Evolutionary conservation across 2,797 vertebrate genomes (phyloP).

Genomic region (Distichodus sexfasciatus): DNA sequence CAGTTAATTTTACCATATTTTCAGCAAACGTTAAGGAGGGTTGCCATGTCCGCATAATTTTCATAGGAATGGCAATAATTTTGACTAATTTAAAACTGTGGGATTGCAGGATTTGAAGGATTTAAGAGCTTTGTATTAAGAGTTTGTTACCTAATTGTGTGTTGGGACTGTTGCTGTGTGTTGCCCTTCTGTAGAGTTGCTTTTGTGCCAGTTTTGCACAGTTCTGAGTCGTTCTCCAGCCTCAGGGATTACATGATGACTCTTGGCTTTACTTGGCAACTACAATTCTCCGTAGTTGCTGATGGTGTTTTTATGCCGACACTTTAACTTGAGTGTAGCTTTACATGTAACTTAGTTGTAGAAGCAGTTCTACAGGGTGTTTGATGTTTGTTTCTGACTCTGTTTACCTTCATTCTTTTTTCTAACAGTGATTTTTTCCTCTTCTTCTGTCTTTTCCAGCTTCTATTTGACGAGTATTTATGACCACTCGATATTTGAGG

Average conservation of each 20-base stretch:
- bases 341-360: too few relatives aligned
- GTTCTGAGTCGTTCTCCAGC: not conserved
- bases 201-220: not conserved
- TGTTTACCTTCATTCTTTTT: not conserved
- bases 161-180: not conserved
- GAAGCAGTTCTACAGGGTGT: too few relatives aligned
- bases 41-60: too few relatives aligned
- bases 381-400: slow-evolving; percentile 29
- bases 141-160: not conserved
- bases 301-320: too few relatives aligned
- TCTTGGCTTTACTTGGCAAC: not conserved
- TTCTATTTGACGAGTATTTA: slow-evolving; percentile 99
- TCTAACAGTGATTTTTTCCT: slow-evolving; percentile 21
- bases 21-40: too few relatives aligned
- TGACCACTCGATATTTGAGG: slow-evolving; percentile 99
- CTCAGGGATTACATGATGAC: not conserved
- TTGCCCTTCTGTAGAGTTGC: not conserved
- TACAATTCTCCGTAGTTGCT: too few relatives aligned
- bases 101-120: too few relatives aligned
- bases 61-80: too few relatives aligned
- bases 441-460: slow-evolving; percentile 68
- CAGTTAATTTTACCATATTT: too few relatives aligned
- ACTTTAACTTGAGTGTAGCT: too few relatives aligned
- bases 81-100: too few relatives aligned
- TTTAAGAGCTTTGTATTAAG: too few relatives aligned